These are phyloP conservation scores for Sebastolobus alascanus DNA, from an alignment of 2,797 vertebrate genomes.

Conservation along the genomic window DNA sequence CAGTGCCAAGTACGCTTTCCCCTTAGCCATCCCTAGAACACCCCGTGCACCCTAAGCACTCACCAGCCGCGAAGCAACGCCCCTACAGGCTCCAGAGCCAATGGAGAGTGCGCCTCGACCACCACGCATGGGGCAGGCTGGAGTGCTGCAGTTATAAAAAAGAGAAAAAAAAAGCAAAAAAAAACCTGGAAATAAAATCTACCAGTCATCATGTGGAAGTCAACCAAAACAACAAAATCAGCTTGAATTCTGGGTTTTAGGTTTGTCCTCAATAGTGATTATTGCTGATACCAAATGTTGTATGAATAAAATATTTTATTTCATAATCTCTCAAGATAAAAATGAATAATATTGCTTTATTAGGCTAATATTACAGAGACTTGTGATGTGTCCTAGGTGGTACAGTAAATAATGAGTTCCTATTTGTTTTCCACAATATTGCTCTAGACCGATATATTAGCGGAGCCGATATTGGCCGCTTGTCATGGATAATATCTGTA, in stretches of 20 bases:
- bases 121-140: slow-evolving; percentile 58
- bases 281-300: background rate
- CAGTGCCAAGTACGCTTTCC: slow-evolving; percentile 84
- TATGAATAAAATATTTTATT: background rate
- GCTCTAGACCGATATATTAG: background rate
- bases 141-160: slow-evolving; percentile 18
- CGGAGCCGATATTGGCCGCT: background rate
- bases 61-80: slow-evolving; percentile 70
- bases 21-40: slow-evolving; percentile 84
- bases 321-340: background rate
- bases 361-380: background rate
- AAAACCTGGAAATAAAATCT: background rate
- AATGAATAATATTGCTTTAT: background rate
- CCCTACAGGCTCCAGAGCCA: slow-evolving; percentile 76
- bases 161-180: background rate
- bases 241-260: background rate
- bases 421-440: background rate
- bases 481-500: background rate
- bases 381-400: background rate
- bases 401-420: background rate
- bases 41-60: slow-evolving; percentile 75
- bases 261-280: background rate
- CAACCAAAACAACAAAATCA: background rate
- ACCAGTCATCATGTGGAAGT: background rate
- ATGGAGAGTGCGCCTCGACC: slow-evolving; percentile 71